Evolutionary conservation across 1,140 invertebrate species (phyloP).

Genomic region (Rhynchophorus ferrugineus): DNA sequence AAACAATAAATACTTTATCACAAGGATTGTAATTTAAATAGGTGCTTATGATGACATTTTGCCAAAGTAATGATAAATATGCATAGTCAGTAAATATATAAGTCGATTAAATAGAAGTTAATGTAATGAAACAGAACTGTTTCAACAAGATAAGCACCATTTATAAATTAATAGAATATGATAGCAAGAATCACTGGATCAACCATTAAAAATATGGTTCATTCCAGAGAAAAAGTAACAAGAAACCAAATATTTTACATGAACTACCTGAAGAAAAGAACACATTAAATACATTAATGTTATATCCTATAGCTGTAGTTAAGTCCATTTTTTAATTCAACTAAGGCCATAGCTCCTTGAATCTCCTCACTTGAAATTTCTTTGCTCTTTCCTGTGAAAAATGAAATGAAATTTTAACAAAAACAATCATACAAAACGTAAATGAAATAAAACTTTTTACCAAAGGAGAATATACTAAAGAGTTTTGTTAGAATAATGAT

Average conservation of each 20-base stretch:
- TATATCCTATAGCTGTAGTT: conserved; percentile 31
- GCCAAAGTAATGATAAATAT: too few species aligned
- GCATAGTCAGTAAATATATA: neutral
- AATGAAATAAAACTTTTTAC: neutral
- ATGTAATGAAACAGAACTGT: too few species aligned
- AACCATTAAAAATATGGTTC: too few species aligned
- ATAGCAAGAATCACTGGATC: too few species aligned
- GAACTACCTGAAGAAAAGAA: neutral
- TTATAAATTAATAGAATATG: too few species aligned
- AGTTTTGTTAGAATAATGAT: conserved; percentile 8
- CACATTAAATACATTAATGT: conserved; percentile 4
- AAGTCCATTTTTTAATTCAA: conserved; percentile 46
- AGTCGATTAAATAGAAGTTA: too few species aligned
- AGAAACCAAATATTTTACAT: too few species aligned
- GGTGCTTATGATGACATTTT: too few species aligned
- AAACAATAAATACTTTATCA: neutral
- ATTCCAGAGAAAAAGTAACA: too few species aligned
- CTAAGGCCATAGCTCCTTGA: conserved; percentile 55
- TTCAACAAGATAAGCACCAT: too few species aligned
- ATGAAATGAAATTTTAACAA: neutral
- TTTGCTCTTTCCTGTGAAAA: conserved; percentile 27
- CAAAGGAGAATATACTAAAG: neutral
- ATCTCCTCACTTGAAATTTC: conserved; percentile 38
- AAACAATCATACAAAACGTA: too few species aligned
- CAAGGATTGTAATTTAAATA: neutral